These are phyloP conservation scores for Pteronura brasiliensis DNA, from an alignment of 2,113 vertebrate genomes.

Conservation along the genomic window DNA sequence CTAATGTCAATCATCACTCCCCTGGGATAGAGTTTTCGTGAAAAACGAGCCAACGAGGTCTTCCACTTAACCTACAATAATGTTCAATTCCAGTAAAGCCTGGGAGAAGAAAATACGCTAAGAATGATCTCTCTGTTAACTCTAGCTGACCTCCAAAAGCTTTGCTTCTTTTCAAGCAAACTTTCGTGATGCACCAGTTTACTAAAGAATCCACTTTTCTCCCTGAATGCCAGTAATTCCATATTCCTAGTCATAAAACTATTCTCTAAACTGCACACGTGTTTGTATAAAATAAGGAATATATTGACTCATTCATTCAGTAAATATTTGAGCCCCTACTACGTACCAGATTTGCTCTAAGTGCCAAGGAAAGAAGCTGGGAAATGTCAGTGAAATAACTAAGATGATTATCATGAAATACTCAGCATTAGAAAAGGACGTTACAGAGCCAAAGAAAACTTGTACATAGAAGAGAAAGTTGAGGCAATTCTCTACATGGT, in stretches of 20 bases:
- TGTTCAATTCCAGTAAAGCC: conserved; percentile 32
- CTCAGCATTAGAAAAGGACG: neutral
- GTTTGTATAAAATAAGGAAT: neutral
- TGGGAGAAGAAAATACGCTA: neutral
- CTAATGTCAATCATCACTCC: neutral
- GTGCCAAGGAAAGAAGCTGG: neutral
- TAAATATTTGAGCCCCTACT: neutral
- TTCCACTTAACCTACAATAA: neutral
- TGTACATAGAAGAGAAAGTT: neutral
- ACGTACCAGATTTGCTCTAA: neutral
- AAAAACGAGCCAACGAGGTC: neutral
- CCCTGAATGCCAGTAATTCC: neutral
- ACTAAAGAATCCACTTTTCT: neutral
- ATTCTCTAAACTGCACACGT: neutral
- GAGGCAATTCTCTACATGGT: neutral
- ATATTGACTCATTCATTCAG: neutral
- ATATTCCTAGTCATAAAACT: neutral
- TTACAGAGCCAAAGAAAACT: neutral
- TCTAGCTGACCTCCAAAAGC: neutral
- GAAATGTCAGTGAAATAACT: neutral
- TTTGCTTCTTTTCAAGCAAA: neutral
- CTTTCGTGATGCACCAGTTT: neutral
- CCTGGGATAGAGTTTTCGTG: neutral
- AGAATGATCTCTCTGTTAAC: neutral
- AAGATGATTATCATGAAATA: neutral